These are phyloP conservation scores for Chascanopsetta lugubris DNA, from an alignment of 2,113 vertebrate species.

Conservation along the genomic window DNA sequence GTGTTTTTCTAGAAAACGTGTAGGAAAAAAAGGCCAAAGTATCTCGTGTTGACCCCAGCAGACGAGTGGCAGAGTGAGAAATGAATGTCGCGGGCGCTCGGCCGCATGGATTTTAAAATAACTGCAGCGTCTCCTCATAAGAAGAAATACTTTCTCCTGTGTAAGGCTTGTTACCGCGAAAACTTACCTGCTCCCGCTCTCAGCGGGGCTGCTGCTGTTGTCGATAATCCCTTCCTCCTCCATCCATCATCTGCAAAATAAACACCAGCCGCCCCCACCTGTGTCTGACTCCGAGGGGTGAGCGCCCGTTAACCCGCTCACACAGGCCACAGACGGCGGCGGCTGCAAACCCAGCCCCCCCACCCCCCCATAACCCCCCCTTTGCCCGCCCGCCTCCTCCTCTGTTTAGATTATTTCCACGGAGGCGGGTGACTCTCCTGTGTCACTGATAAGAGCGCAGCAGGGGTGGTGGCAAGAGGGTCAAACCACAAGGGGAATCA, in stretches of 20 bases:
- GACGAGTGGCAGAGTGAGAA: background rate
- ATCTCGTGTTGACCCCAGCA: background rate
- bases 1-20: too few relatives aligned
- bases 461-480: conserved; percentile 73
- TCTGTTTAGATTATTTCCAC: conserved; percentile 75
- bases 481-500: conserved; percentile 74
- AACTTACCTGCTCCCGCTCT: conserved; percentile 33
- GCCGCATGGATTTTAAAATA: conserved; percentile 3
- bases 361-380: too few relatives aligned
- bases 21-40: too few relatives aligned
- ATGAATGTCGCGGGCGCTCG: background rate
- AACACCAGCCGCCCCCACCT: conserved; percentile 68
- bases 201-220: conserved; percentile 27
- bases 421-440: conserved; percentile 65
- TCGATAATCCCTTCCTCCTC: conserved; percentile 59
- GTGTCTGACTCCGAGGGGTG: conserved; percentile 65
- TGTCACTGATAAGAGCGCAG: conserved; percentile 76
- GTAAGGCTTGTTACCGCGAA: conserved; percentile 25
- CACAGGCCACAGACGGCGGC: conserved; percentile 50
- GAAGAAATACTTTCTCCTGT: conserved; percentile 9
- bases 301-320: conserved; percentile 71
- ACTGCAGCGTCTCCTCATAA: background rate
- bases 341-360: conserved; percentile 55
- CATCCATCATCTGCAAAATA: conserved; percentile 73
- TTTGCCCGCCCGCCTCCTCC: too few relatives aligned